phyloP scores from a whole-genome alignment of 2,888 invertebrate genomes.

The Thalpophila matura region DNA sequence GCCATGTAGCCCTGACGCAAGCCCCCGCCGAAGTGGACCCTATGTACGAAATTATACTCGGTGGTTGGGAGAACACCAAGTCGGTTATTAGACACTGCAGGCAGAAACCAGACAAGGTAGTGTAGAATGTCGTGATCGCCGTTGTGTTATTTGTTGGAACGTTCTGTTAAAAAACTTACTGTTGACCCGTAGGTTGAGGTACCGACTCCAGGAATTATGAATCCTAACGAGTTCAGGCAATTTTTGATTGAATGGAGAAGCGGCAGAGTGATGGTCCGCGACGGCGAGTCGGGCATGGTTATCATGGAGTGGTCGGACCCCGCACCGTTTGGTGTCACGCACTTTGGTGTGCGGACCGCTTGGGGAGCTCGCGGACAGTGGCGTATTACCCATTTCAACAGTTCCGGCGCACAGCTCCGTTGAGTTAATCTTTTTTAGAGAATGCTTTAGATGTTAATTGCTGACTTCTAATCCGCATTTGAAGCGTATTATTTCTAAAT shows the following conservation, averaged over 20 bases:
- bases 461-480: constrained; percentile 62
- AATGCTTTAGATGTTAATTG: constrained; percentile 80
- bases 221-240: constrained; percentile 89
- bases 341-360: constrained; percentile 92
- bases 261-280: constrained; percentile 88
- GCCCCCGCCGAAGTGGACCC: constrained; percentile 90
- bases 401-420: constrained; percentile 75
- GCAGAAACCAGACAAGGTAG: constrained; percentile 92
- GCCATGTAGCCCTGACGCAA: constrained; percentile 91
- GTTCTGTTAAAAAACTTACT: constrained; percentile 42
- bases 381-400: constrained; percentile 87
- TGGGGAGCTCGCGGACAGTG: constrained; percentile 93
- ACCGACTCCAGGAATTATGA: constrained; percentile 91
- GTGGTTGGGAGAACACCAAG: constrained; percentile 93
- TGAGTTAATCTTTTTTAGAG: constrained; percentile 77
- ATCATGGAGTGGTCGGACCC: constrained; percentile 92
- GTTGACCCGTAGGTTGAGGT: constrained; percentile 87
- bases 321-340: constrained; percentile 90
- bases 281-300: constrained; percentile 85
- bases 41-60: constrained; percentile 93
- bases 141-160: constrained; percentile 57
- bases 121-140: constrained; percentile 67
- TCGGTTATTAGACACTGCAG: constrained; percentile 92
- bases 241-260: constrained; percentile 91
- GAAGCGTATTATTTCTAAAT: constrained; percentile 38